Evolutionary conservation across 1,140 invertebrate species (phyloP).

Genomic region (Thereuonema tuberculata): DNA sequence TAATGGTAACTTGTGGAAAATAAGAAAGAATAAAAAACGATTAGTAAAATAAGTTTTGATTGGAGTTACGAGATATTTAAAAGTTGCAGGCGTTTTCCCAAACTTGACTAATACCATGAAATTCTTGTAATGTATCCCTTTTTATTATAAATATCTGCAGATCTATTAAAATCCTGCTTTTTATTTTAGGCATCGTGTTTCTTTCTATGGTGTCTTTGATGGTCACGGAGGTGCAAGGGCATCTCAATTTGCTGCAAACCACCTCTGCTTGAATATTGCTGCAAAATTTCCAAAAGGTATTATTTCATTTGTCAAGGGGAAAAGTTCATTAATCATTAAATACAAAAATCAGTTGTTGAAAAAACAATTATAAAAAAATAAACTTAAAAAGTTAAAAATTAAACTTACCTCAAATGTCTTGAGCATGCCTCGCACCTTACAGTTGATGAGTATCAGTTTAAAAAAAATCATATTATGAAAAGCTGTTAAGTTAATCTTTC

Average conservation of each 20-base stretch:
- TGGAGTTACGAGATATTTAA: no score
- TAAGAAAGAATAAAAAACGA: no score
- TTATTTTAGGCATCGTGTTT: conserved; percentile 27
- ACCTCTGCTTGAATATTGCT: conserved; percentile 32
- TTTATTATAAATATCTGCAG: no score
- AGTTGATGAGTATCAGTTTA: background rate
- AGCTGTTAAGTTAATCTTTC: no score
- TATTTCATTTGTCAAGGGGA: background rate
- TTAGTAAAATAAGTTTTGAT: no score
- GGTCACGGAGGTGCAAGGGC: conserved; percentile 36
- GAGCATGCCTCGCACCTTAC: conserved; percentile 11
- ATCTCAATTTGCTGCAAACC: conserved; percentile 34
- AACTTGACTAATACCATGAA: no score
- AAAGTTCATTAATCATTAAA: background rate
- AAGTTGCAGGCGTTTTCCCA: no score
- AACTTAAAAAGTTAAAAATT: background rate
- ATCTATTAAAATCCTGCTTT: no score
- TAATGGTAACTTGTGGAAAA: no score
- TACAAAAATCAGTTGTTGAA: background rate
- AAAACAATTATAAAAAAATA: background rate
- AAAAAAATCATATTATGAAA: background rate
- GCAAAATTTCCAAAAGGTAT: conserved; percentile 34
- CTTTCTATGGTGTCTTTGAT: conserved; percentile 36
- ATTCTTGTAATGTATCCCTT: no score
- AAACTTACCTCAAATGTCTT: conserved; percentile 2